These are phyloP conservation scores for Ethmia dodecea DNA, from an alignment of 2,888 invertebrate species.

Conservation along the genomic window DNA sequence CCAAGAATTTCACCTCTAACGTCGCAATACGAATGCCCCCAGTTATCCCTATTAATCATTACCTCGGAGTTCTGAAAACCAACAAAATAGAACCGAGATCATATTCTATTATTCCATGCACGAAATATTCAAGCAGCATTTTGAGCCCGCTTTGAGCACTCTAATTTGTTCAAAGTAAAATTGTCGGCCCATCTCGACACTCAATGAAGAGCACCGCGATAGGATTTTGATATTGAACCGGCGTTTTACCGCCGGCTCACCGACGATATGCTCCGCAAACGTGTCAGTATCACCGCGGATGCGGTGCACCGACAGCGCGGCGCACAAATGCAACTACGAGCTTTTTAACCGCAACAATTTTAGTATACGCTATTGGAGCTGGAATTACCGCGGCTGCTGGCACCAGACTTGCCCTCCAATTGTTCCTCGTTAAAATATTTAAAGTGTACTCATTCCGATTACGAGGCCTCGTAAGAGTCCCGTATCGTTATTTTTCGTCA, in stretches of 20 bases:
- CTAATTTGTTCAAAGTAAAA: slow-evolving; percentile 83
- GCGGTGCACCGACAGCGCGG: slow-evolving; percentile 33
- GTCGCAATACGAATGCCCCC: slow-evolving; percentile 80
- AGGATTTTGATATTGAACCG: slow-evolving; percentile 35
- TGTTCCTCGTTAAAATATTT: slow-evolving; percentile 79
- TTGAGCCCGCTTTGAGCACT: slow-evolving; percentile 80
- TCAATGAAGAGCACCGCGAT: slow-evolving; percentile 35
- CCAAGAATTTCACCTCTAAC: slow-evolving; percentile 83
- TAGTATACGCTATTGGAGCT: slow-evolving; percentile 84
- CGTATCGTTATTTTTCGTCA: slow-evolving; percentile 83
- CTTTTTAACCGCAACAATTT: slow-evolving; percentile 84
- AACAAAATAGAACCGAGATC: slow-evolving; percentile 81
- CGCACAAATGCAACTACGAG: slow-evolving; percentile 56
- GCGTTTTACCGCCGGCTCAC: slow-evolving; percentile 36
- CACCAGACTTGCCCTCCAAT: slow-evolving; percentile 82
- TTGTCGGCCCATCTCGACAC: slow-evolving; percentile 50
- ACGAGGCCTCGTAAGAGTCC: slow-evolving; percentile 75
- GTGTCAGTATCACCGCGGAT: slow-evolving; percentile 44
- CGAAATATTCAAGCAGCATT: slow-evolving; percentile 55
- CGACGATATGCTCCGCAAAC: slow-evolving; percentile 41
- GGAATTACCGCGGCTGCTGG: slow-evolving; percentile 86
- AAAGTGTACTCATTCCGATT: slow-evolving; percentile 73
- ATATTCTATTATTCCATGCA: slow-evolving; percentile 63
- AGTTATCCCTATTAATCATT: slow-evolving; percentile 80
- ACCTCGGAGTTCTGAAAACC: slow-evolving; percentile 77